A percentile compares a stretch with the other conserved stretches of the same genome.
Conservation (phyloP, 2,888 invertebrate genomes). For the Pyrochroa serraticornis region DNA sequence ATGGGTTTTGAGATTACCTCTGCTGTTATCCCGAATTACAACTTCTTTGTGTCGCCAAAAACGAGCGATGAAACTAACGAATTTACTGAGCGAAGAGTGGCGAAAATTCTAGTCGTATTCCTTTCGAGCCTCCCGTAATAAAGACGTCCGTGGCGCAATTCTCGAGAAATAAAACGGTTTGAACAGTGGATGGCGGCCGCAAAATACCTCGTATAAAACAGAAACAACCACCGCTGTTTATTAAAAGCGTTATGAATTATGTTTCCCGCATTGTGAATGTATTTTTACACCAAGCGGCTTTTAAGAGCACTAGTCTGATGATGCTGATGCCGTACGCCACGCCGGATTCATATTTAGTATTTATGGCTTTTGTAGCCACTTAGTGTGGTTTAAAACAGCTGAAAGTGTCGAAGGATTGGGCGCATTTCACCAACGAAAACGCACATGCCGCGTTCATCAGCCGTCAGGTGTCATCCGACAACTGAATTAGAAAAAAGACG, state of each 20-base stretch:
- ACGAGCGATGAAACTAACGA: no score
- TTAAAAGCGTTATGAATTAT: constrained; percentile 50
- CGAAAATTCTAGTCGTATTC: neutral
- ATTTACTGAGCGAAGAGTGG: no score
- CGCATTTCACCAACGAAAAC: neutral
- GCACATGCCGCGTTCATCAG: constrained; percentile 4
- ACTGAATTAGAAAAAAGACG: no score
- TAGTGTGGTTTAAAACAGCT: constrained; percentile 44
- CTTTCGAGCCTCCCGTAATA: constrained; percentile 13
- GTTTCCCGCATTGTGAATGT: constrained; percentile 47
- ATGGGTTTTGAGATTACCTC: neutral
- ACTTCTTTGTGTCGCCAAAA: no score
- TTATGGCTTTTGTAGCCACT: constrained; percentile 48
- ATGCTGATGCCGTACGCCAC: neutral
- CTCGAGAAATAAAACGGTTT: constrained; percentile 22
- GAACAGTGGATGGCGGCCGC: constrained; percentile 15
- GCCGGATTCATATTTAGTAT: constrained; percentile 45
- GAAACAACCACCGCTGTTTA: constrained; percentile 47
- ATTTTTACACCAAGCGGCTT: constrained; percentile 40
- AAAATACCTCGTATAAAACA: constrained; percentile 36
- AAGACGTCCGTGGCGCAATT: constrained; percentile 28
- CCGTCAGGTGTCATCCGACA: constrained; percentile 1
- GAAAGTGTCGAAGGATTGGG: constrained; percentile 35
- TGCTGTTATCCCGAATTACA: no score
- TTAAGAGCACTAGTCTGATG: constrained; percentile 15